These are phyloP conservation scores for Acleris holmiana DNA, from an alignment of 2,888 invertebrate species.

Conservation along the genomic window DNA sequence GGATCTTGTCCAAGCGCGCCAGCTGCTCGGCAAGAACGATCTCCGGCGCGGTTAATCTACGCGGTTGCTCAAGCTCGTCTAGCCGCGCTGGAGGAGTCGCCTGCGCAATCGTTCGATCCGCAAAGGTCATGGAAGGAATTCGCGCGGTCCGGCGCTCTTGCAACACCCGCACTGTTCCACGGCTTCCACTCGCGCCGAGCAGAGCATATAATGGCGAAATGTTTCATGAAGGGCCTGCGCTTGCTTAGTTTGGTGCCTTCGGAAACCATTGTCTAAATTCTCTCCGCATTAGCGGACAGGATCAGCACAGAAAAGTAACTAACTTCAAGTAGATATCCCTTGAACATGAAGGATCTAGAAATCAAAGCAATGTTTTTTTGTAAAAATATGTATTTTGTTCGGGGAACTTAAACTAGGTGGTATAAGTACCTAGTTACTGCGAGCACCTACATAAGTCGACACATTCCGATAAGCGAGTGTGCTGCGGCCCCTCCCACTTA, in stretches of 20 bases:
- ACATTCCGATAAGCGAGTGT: conserved; percentile 26
- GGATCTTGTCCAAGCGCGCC: too few relatives aligned
- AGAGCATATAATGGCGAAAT: conserved; percentile 34
- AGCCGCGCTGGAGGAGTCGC: conserved; percentile 73
- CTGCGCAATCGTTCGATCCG: conserved; percentile 81
- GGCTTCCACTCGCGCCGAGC: conserved; percentile 32
- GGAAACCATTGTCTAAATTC: conserved; percentile 11
- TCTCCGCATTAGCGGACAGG: too few relatives aligned
- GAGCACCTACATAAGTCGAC: too few relatives aligned
- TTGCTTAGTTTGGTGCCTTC: conserved; percentile 22
- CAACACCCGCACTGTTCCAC: conserved; percentile 57
- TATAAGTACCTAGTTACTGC: too few relatives aligned
- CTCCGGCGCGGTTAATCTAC: conserved; percentile 65
- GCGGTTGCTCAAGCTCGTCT: conserved; percentile 79
- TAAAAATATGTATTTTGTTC: background rate
- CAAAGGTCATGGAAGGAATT: conserved; percentile 84
- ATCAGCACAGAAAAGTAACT: background rate
- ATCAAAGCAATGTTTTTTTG: too few relatives aligned
- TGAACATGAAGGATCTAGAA: too few relatives aligned
- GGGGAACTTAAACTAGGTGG: too few relatives aligned
- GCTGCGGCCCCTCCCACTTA: conserved; percentile 45
- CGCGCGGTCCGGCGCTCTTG: conserved; percentile 78
- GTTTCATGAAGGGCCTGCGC: conserved; percentile 34
- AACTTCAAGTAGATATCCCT: too few relatives aligned
- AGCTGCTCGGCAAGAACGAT: conserved; percentile 47